Base-by-base conservation (phyloP, 1,140 invertebrate species). In the Planococcus citri region DNA sequence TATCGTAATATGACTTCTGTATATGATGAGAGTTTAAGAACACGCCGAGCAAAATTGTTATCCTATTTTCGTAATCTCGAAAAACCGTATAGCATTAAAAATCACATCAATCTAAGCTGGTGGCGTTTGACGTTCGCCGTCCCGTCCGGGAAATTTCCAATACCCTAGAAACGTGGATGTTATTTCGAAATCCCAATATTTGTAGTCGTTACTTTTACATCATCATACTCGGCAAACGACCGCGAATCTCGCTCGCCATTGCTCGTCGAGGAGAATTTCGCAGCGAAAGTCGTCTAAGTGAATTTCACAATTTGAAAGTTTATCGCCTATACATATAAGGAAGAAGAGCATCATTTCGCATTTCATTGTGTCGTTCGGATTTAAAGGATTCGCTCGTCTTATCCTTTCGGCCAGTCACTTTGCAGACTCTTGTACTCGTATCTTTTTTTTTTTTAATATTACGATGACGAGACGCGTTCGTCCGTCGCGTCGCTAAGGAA, bases 351-450 rank as follows among this genome's bases (percentile, higher is more conserved):
- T 20, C 41, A 51, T 51, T 51, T 51, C 41, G 41, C 17, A 51
- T 51, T 51, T 51, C 41, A 51, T 51, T 51, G n/a, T 51, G 41
- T 51, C 41, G 41, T 51, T 51, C 41, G 41, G 41, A 51, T 51
- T 51, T 51, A 51, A 51, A 51, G 41, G 41, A 51, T 51, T 51
- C 41, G 41, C 41, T 20, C 41, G 17, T 51, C n/a, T 51, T 20
- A 51, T 51, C 41, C 41, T 51, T 51, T 20, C 41, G 10, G 12
- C 41, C 41, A 20, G 4, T 17, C 17, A 33, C 29, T 33, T 12
- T 33, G 4, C 4, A 33, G 29, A 33, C 41, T 51, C 41, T 17
- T 51, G 33, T 8, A 37, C 14, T n/a, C 6, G 41, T 51, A 51
- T 51, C 41, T 51, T 20, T 51, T 51, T n/a, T n/a, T n/a, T n/a